Percentiles rank a stretch among this genome's conserved stretches.
These are phyloP conservation scores for Tenodera sinensis DNA, from an alignment of 2,888 invertebrate species.

Conservation along the genomic window DNA sequence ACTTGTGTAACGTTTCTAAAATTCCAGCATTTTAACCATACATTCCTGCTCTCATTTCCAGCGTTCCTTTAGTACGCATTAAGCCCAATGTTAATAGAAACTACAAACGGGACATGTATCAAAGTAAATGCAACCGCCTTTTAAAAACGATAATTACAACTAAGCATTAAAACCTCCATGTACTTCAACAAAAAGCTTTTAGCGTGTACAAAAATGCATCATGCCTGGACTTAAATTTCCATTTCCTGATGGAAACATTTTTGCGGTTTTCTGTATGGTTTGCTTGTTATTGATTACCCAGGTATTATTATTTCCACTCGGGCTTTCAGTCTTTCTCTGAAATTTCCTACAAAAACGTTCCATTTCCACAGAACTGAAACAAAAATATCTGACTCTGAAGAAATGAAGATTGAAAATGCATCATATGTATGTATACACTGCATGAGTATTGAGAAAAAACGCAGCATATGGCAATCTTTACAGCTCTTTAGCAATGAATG, in stretches of 20 bases:
- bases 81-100: not conserved
- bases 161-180: not conserved
- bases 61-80: not conserved
- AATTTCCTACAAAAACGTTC: not conserved
- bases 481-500: fast-evolving
- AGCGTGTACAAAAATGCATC: not conserved
- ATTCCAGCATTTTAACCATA: not conserved
- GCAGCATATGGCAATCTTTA: too few relatives aligned
- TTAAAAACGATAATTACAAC: not conserved
- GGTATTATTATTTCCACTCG: not conserved
- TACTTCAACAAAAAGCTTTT: not conserved
- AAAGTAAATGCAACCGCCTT: not conserved
- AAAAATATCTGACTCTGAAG: not conserved
- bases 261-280: not conserved
- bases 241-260: not conserved
- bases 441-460: too few relatives aligned
- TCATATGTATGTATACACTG: too few relatives aligned
- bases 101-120: not conserved
- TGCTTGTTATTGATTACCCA: not conserved
- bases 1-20: not conserved
- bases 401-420: too few relatives aligned
- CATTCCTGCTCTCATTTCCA: not conserved
- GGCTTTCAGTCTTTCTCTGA: not conserved
- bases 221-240: not conserved
- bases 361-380: too few relatives aligned